Percentiles rank a stretch among this genome's conserved stretches.
Evolutionary conservation across 1,140 invertebrate species (phyloP).

Genomic region (Penaeus vannamei): DNA sequence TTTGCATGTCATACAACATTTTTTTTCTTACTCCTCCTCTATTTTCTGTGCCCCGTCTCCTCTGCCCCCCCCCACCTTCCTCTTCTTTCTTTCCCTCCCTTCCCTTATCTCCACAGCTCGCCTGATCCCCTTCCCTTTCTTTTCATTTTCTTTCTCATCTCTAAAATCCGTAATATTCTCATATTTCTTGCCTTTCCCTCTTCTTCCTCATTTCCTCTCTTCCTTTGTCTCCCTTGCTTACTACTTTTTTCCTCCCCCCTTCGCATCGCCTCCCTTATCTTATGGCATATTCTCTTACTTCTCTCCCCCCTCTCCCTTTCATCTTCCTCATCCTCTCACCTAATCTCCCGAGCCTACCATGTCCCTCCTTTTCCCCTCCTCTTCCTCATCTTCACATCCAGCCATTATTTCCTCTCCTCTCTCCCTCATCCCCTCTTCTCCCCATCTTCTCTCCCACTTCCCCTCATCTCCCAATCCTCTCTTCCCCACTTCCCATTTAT

Average conservation of each 20-base stretch:
- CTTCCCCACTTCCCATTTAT: not conserved
- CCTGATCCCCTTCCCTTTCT: not conserved
- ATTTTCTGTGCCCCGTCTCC: not conserved
- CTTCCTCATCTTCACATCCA: not conserved
- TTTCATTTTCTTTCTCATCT: not conserved
- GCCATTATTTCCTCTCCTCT: not conserved
- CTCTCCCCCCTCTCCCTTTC: too few species aligned
- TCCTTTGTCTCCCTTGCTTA: not conserved
- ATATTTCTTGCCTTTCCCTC: not conserved
- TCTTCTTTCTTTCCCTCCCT: too few species aligned
- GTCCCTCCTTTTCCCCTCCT: too few species aligned
- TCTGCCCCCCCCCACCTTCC: too few species aligned
- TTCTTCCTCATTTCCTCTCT: not conserved
- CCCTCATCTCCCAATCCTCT: too few species aligned
- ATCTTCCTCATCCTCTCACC: too few species aligned
- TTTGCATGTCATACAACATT: too few species aligned
- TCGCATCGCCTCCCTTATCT: too few species aligned
- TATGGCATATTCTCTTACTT: too few species aligned
- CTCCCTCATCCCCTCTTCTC: not conserved
- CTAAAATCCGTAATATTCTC: not conserved
- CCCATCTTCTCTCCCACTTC: not conserved
- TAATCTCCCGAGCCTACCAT: too few species aligned
- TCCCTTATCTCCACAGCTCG: too few species aligned
- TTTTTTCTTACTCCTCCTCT: not conserved
- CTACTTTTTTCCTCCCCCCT: too few species aligned